These are phyloP conservation scores for Gobio occitaniae DNA, from an alignment of 2,797 vertebrate genomes.

Conservation along the genomic window DNA sequence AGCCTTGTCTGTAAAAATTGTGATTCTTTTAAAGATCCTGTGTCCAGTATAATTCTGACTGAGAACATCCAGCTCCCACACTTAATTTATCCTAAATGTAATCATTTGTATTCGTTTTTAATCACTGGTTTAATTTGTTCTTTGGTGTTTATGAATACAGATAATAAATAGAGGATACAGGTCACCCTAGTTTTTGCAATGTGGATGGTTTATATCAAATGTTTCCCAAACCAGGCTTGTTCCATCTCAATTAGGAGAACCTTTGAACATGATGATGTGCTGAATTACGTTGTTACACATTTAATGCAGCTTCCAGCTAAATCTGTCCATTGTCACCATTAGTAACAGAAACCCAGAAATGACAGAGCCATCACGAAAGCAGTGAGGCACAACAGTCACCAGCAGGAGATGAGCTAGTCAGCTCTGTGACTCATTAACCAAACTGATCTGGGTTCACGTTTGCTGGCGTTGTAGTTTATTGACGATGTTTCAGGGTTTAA, in stretches of 20 bases:
- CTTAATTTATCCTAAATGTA: not conserved
- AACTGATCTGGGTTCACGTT: not conserved
- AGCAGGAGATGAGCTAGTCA: conserved; percentile 12
- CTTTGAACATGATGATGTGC: not conserved
- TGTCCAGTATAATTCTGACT: not conserved
- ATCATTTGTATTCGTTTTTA: not conserved
- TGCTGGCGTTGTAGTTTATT: not conserved
- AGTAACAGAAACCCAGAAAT: not conserved
- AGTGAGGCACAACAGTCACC: not conserved
- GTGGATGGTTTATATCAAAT: not conserved
- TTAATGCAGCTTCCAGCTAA: conserved; percentile 1
- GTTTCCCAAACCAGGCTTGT: not conserved
- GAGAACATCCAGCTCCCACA: not conserved
- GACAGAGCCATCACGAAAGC: not conserved
- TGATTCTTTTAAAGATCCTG: not conserved
- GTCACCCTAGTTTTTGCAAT: not conserved
- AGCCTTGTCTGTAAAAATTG: not conserved
- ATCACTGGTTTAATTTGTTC: not conserved
- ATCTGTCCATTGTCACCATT: conserved; percentile 3
- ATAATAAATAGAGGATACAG: too few relatives aligned
- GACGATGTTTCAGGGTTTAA: conserved; percentile 5
- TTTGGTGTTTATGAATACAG: not conserved
- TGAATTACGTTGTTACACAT: not conserved
- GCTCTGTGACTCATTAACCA: conserved; percentile 4
- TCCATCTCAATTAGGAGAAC: not conserved